Evolutionary conservation across 2,113 vertebrate genomes (phyloP), one percentile per base, ranked within the genome.

Genomic region (Rostratula benghalensis): DNA sequence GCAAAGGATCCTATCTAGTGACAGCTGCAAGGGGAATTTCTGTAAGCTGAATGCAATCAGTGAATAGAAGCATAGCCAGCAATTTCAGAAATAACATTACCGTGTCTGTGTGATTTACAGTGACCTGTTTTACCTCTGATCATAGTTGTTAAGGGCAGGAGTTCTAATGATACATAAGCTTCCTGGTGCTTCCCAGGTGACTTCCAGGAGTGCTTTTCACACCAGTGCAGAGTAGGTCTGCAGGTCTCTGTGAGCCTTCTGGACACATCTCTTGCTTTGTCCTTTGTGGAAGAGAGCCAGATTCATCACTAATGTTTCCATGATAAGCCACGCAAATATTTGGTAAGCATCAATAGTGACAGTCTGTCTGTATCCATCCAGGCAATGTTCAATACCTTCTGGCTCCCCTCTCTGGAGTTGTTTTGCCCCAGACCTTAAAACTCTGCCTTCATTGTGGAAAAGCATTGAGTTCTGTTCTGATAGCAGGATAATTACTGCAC

Each of bases 201-300:
- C 46, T 30, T 63, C 74, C 61, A 46, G 39, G 10, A 71, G 14
- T 11, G 14, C 23, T 79, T 37, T 73, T 56, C 48, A 79, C 10
- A 51, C 2, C 25, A 46, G 22, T 0, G 0, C 7, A 56, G 51
- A 83, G 45, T 28, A 68, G 21, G 17, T 70, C 45, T 2, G 1
- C 37, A 80, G 56, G 19, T 39, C 24, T 77, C 39, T 60, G 6
- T 12, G 23, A 17, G 19, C 7, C 11, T 43, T 89, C 91, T 48
- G 59, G 54, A 19, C 5, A 27, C 20, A 53, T 17, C 3, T 54
- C 37, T 73, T 41, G 11, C 7, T 39, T 76, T 70, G 19, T 37
- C 31, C 41, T 41, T 45, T 24, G 22, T 51, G 69, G 19, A 25
- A 33, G 21, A 54, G 56, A 84, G 11, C 3, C 69, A 83, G 3